Base-by-base conservation (phyloP, 2,113 vertebrate species). In the Paraplagusia blochii region DNA sequence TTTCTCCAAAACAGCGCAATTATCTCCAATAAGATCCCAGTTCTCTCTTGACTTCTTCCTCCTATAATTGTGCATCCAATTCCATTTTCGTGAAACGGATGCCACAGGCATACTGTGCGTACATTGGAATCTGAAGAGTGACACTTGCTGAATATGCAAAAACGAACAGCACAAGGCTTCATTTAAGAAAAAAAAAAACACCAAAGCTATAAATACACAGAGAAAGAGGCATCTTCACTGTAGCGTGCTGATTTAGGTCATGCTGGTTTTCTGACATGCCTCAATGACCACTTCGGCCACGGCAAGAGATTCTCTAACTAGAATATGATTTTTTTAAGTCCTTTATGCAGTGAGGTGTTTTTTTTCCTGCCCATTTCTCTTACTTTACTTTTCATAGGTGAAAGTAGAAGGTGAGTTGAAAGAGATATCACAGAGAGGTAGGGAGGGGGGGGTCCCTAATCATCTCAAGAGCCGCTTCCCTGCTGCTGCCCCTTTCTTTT, bases 331-430 rank as follows among this genome's bases (percentile, higher is more conserved):
- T 1, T 29, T 61, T 66, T 55, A 51, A 49, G 43, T 64, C 66
- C 53, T 3, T 44, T 61, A 7, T 16, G n/a, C 43, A 34, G 42
- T 42, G 49, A 35, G 53, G 57, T 64, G 9, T 46, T n/a, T 61
- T 70, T 29, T 1, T 10, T 1, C 44, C 39, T 45, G 67, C 11
- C 42, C 39, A 46, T 44, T 16, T 53, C 38, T 63, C 44, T 66
- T 15, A 16, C n/a, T 50, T 68, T 17, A 12, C 16, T 60, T 0
- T 47, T 53, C 58, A 8, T 7, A 34, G 22, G 44, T 43, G 34
- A 60, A 72, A 59, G 59, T 72, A 60, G 58, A 70, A 45, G 55
- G 14, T 55, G 56, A 63, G 52, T 61, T 77, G 60, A 77, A 79
- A 80, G 69, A 81, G 53, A 76, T 58, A 57, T 80, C 64, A 49